Evolutionary conservation across 1,140 invertebrate genomes (phyloP).

Genomic region (Homalodisca vitripennis): DNA sequence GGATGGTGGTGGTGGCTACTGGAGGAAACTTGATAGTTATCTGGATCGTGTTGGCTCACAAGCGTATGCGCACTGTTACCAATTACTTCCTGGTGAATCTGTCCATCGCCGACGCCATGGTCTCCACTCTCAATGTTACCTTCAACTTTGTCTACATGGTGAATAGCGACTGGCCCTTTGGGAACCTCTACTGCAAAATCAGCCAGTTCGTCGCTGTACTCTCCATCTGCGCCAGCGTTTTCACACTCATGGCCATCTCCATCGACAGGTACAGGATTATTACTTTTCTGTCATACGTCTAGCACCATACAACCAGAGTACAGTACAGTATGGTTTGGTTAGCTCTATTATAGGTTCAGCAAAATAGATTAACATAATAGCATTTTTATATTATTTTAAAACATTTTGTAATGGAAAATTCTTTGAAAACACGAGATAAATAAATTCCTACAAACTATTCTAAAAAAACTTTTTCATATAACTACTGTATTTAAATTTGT

Average conservation of each 20-base stretch:
- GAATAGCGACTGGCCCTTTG: conserved; percentile 91
- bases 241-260: conserved; percentile 94
- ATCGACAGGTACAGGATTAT: conserved; percentile 86
- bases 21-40: conserved; percentile 93
- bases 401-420: no score
- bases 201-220: conserved; percentile 89
- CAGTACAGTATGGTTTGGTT: no score
- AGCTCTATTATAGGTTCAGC: no score
- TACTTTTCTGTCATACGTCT: no score
- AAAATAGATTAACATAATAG: no score
- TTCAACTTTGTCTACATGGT: conserved; percentile 95
- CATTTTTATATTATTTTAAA: no score
- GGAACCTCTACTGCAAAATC: conserved; percentile 89
- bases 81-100: conserved; percentile 97
- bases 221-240: conserved; percentile 89
- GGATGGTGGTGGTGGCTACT: conserved; percentile 89
- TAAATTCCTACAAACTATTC: no score
- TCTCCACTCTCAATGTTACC: conserved; percentile 88
- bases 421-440: no score
- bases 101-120: conserved; percentile 88
- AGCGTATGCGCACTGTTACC: conserved; percentile 91
- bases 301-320: no score
- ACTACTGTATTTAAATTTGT: no score
- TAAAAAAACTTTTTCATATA: no score
- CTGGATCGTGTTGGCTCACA: conserved; percentile 90